Evolutionary conservation across 1,140 invertebrate species (phyloP).

Genomic region (Anastrepha ludens): DNA sequence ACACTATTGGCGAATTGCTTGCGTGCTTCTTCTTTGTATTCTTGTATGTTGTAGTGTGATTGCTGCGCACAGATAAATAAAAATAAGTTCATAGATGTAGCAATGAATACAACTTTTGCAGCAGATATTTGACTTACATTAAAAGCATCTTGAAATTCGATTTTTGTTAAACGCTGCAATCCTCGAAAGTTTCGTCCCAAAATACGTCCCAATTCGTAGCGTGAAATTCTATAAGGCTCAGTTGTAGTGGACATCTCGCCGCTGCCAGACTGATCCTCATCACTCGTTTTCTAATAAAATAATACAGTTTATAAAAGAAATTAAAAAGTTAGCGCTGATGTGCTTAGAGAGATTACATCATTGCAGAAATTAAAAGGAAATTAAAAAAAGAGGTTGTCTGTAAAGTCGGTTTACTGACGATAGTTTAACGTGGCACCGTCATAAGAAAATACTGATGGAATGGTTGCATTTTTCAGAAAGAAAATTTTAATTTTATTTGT

Average conservation of each 20-base stretch:
- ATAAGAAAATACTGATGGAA: no score
- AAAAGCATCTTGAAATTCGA: slow-evolving; percentile 67
- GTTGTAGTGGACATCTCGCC: slow-evolving; percentile 64
- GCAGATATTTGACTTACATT: slow-evolving; percentile 60
- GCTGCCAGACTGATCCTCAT: slow-evolving; percentile 40
- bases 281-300: not conserved
- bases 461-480: no score
- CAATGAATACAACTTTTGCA: not conserved
- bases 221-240: slow-evolving; percentile 67
- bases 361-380: not conserved
- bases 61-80: slow-evolving; percentile 59
- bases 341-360: no score
- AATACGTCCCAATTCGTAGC: slow-evolving; percentile 71
- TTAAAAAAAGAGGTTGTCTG: no score
- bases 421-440: no score
- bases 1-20: slow-evolving; percentile 71
- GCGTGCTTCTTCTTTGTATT: slow-evolving; percentile 67
- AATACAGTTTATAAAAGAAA: not conserved
- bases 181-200: slow-evolving; percentile 71
- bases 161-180: slow-evolving; percentile 66
- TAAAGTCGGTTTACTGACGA: no score
- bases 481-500: no score
- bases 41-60: slow-evolving; percentile 66
- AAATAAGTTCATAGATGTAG: not conserved
- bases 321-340: no score